Base-by-base conservation (phyloP, 2,113 vertebrate genomes). In the Psephotus haematonotus region DNA sequence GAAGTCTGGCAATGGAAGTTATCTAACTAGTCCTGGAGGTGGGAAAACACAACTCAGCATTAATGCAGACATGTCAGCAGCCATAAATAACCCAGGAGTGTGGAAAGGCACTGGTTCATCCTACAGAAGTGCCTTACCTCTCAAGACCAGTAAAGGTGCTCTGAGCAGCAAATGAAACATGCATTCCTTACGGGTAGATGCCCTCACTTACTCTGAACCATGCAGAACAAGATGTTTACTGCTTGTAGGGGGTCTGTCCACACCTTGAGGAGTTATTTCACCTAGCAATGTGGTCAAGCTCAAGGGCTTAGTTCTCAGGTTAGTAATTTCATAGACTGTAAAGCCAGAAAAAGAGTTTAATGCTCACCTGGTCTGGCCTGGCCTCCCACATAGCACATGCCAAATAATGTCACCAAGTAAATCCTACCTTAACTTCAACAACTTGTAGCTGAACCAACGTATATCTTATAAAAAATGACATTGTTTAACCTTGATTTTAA, bases 331-430 rank as follows among this genome's bases (percentile, higher is more conserved):
- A 82, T 67, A 65, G 57, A 70, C 7, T 91, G 37, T 80, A 91
- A 91, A 95, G 53, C 9, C 69, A 93, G 52, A 89, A 91, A 91
- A 65, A 65, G 28, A 53, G 64, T 88, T 88, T 9, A 86, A 77
- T 78, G 52, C 43, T 91, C 68, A 67, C 59, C 39, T 93, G 65
- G 10, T 67, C 46, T 83, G 64, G 82, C 28, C 68, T 90, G 49
- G 22, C 86, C 44, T 91, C 81, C 47, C 65, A 62, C 53, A 23
- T 17, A 62, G 47, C 14, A 50, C 4, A 16, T 47, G 52, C 29
- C 77, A 84, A 77, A 88, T 63, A 92, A 84, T 69, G 52, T 52
- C 89, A 91, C 69, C 70, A 72, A 84, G 62, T 43, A 89, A 92
- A 84, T 89, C 74, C 29, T 91, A 64, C 35, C 33, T 75, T 78